Evolutionary conservation across 2,113 vertebrate genomes (phyloP), one percentile per base, ranked within the genome.

Genomic region (Etia nguti): DNA sequence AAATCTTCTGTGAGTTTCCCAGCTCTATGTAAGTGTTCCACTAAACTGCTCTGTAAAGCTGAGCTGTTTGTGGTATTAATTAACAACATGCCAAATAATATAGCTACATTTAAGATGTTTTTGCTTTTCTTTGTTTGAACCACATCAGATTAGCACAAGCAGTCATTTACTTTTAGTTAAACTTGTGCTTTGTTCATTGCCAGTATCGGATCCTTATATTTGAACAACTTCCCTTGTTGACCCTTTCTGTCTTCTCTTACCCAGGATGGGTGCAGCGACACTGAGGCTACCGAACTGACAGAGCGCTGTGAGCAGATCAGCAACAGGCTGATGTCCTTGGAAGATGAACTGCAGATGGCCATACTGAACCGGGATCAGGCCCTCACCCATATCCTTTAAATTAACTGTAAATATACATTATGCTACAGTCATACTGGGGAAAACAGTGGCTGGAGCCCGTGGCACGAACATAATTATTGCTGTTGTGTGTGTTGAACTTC

Each of bases 321-420:
- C 84, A 94, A 97, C 88, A 97, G 96, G 89, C 90, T 98, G 43
- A 54, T 96, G 91, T 93, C 90, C 90, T 93, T 99, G 90, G 98
- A 99, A 92, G 97, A 97, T 22, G 96, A 98, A 62, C 94, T 99
- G 86, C 97, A 96, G 82, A 89, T 46, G 22, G 97, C 98, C 0
- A 82, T 96, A 43, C 90, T 95, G 62, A 96, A 94, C 89, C 95
- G 85, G 20, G 97, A 98, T 84, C 96, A 97, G 89, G 94, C 92
- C 81, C 94, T 97, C 89, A 95, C 97, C 93, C 96, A 98, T 98
- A 98, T 98, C 98, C 98, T 98, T 97, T 96, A 68, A 6, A 6
- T 18, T 29, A 80, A 62, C 73, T 56, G 34, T 43, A 68, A 54
- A 79, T 79, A 38, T 38, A 75, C 38, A 79, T 85, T 50, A 80